Evolutionary conservation across 2,888 invertebrate genomes (phyloP).

Genomic region (Polyommatus iphigenia): DNA sequence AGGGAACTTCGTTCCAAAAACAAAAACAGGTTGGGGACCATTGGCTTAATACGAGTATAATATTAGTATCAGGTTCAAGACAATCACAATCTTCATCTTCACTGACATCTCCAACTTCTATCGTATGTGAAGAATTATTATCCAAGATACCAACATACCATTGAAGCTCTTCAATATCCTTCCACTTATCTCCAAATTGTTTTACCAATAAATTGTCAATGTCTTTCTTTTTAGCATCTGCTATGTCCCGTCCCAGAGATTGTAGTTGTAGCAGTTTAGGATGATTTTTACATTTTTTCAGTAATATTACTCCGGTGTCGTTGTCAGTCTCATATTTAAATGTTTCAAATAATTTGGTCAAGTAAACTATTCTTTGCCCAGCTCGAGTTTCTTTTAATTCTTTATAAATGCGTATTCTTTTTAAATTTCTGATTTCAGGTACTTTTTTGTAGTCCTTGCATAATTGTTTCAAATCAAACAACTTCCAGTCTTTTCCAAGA

Average conservation of each 20-base stretch:
- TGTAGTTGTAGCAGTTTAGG: slow-evolving; percentile 25
- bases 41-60: too few relatives aligned
- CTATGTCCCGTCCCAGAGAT: neutral
- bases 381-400: slow-evolving; percentile 31
- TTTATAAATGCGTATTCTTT: slow-evolving; percentile 32
- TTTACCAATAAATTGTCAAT: slow-evolving; percentile 35
- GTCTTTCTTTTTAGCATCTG: slow-evolving; percentile 34
- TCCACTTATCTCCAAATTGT: slow-evolving; percentile 36
- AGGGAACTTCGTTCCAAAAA: too few relatives aligned
- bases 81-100: slow-evolving; percentile 27
- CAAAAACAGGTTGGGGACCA: too few relatives aligned
- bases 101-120: neutral
- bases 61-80: slow-evolving; percentile 25
- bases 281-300: slow-evolving; percentile 28
- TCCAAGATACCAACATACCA: slow-evolving; percentile 35
- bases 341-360: neutral
- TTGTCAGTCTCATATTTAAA: slow-evolving; percentile 9
- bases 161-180: slow-evolving; percentile 31
- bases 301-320: neutral
- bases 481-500: slow-evolving; percentile 30
- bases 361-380: slow-evolving; percentile 27
- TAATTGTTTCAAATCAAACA: slow-evolving; percentile 26
- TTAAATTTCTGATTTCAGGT: slow-evolving; percentile 31
- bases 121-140: slow-evolving; percentile 10
- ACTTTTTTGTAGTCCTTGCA: slow-evolving; percentile 15